Percentiles rank a stretch among this genome's conserved stretches.
These are phyloP conservation scores for Crotalus viridis DNA, from an alignment of 2,113 vertebrate species.

Conservation along the genomic window DNA sequence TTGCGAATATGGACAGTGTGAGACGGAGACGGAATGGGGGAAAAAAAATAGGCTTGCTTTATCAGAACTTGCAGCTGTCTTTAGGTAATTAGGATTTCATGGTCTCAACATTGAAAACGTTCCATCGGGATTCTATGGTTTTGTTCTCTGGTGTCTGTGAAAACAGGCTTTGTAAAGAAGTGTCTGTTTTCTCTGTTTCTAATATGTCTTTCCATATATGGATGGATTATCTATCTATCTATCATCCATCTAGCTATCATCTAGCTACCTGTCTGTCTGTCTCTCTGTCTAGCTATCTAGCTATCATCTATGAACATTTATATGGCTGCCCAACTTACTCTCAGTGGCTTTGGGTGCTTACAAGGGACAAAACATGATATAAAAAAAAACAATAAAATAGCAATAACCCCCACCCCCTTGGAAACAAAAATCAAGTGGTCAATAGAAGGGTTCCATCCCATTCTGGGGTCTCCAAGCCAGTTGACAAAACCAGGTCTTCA, in stretches of 20 bases:
- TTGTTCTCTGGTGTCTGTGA: conserved; percentile 38
- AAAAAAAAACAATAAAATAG: too few species aligned
- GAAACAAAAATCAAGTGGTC: too few species aligned
- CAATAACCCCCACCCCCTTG: too few species aligned
- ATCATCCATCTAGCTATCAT: not conserved
- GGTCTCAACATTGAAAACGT: not conserved
- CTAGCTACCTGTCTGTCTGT: not conserved
- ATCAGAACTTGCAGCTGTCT: conserved; percentile 53
- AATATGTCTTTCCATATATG: not conserved
- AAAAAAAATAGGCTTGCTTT: conserved; percentile 51
- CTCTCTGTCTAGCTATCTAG: too few species aligned
- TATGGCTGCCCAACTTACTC: too few species aligned
- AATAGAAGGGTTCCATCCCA: too few species aligned
- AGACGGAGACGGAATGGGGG: conserved; percentile 54
- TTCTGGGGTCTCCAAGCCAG: too few species aligned
- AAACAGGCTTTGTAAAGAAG: conserved; percentile 27
- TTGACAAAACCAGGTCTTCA: too few species aligned
- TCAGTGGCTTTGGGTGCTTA: too few species aligned
- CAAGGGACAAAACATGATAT: too few species aligned
- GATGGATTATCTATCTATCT: not conserved
- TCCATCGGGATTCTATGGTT: conserved; percentile 43
- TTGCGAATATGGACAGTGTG: conserved; percentile 24
- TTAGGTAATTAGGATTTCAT: conserved; percentile 51
- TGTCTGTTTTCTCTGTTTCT: conserved; percentile 26
- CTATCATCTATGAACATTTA: too few species aligned